Evolutionary conservation across 2,888 invertebrate genomes (phyloP), one percentile per base, ranked within the genome.

Genomic region (Bellardia bayeri): DNA sequence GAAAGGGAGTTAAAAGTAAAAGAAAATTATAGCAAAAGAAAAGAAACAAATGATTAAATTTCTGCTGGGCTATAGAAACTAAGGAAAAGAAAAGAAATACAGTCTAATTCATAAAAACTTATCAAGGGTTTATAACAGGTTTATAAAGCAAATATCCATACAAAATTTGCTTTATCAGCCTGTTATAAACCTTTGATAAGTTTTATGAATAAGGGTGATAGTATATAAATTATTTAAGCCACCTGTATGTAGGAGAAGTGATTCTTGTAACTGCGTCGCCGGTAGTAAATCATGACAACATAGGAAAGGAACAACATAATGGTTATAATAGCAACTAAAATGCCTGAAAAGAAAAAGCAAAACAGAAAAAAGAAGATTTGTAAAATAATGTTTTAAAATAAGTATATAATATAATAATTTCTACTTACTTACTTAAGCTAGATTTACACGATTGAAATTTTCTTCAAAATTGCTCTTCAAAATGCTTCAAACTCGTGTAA

Each of bases 241-340:
- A 92, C 91, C 90, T 91, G 92, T 58, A 90, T 89, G 82, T 92
- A 93, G 5, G 93, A 91, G 23, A 90, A 90, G 85, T 92, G 91
- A 74, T 91, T 90, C 66, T 88, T 90, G 83, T 93, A 93, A 72
- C 90, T 91, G 61, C 92, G 92, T 42, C 93, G 91, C 37, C 93
- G 91, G 88, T 91, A 91, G 85, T 91, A 93, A 49, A 93, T 89
- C 89, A 92, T 91, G 16, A 91, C 89, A 51, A 91, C 90, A 84
- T 93, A 93, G 54, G 93, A 90, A 16, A 91, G 85, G 45, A 91
- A 88, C 13, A 93, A 86, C 72, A 93, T 90, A 7, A 90, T 85
- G n/a, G 90, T 89, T 16, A 93, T 91, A 66, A 91, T 91, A 66
- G 91, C 90, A 42, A 92, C 91, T 11, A 93, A 90, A 82, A 93